These are phyloP conservation scores for Amphiduros pacificus DNA, from an alignment of 2,888 invertebrate genomes.

Conservation along the genomic window DNA sequence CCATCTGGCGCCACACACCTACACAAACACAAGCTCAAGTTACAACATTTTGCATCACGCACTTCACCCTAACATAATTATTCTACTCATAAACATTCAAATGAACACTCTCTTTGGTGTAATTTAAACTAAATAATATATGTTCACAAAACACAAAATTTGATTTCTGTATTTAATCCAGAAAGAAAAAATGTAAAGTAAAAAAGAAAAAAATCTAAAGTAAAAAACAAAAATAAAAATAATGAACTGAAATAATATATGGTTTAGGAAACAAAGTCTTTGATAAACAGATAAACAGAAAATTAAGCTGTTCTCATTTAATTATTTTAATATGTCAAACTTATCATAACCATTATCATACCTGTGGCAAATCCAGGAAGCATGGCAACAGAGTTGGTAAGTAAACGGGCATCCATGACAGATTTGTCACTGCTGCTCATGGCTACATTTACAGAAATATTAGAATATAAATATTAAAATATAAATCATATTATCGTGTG, in stretches of 20 bases:
- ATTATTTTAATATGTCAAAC: not conserved
- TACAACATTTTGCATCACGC: too few species aligned
- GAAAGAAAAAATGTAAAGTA: not conserved
- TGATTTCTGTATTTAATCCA: not conserved
- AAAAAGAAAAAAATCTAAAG: not conserved
- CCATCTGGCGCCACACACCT: conserved; percentile 43
- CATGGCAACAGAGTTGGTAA: not conserved
- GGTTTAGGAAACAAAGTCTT: not conserved
- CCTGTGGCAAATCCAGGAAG: not conserved
- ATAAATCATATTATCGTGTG: not conserved
- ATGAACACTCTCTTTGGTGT: too few species aligned
- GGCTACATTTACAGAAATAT: not conserved
- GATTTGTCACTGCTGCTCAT: not conserved
- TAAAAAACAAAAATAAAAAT: too few species aligned
- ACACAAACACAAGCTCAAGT: too few species aligned
- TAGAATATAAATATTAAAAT: not conserved
- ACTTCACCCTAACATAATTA: too few species aligned
- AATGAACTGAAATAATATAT: not conserved
- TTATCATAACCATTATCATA: not conserved
- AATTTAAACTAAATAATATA: too few species aligned
- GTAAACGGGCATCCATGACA: not conserved
- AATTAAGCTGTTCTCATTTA: not conserved
- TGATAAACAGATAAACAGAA: not conserved
- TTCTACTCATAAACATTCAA: too few species aligned
- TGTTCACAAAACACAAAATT: too few species aligned